Conservation (phyloP, 1,140 invertebrate genomes). For the Drosophila lini region DNA sequence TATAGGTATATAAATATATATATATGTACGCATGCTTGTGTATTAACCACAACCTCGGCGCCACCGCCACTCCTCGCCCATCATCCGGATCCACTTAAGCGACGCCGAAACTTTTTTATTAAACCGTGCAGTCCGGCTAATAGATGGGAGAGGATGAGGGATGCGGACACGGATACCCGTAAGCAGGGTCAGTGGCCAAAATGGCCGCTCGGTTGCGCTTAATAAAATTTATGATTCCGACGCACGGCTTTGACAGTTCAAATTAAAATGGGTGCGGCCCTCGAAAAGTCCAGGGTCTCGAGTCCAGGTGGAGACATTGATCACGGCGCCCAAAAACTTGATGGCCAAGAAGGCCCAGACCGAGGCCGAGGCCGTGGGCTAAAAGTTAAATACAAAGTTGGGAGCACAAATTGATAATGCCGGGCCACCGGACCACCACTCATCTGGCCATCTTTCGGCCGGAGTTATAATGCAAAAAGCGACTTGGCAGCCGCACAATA, state of each 20-base stretch:
- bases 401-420: constrained; percentile 79
- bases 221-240: constrained; percentile 83
- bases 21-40: constrained; percentile 38
- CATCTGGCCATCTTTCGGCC: constrained; percentile 8
- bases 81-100: constrained; percentile 63
- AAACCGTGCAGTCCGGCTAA: constrained; percentile 74
- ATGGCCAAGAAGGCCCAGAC: constrained; percentile 45
- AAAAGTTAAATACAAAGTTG: constrained; percentile 83
- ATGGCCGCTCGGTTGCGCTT: constrained; percentile 79
- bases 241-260: constrained; percentile 80
- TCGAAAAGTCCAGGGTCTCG: constrained; percentile 17
- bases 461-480: constrained; percentile 67
- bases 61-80: constrained; percentile 6
- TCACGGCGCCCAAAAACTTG: constrained; percentile 9
- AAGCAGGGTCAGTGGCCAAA: constrained; percentile 69
- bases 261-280: constrained; percentile 76
- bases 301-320: constrained; percentile 20
- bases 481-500: constrained; percentile 60
- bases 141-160: constrained; percentile 50
- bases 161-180: constrained; percentile 13
- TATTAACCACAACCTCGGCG: constrained; percentile 66
- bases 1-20: constrained; percentile 25
- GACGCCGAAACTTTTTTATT: constrained; percentile 80
- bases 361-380: constrained; percentile 36
- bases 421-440: constrained; percentile 44